Evolutionary conservation across 1,140 invertebrate species (phyloP).

Genomic region (Papilio aristodemus): DNA sequence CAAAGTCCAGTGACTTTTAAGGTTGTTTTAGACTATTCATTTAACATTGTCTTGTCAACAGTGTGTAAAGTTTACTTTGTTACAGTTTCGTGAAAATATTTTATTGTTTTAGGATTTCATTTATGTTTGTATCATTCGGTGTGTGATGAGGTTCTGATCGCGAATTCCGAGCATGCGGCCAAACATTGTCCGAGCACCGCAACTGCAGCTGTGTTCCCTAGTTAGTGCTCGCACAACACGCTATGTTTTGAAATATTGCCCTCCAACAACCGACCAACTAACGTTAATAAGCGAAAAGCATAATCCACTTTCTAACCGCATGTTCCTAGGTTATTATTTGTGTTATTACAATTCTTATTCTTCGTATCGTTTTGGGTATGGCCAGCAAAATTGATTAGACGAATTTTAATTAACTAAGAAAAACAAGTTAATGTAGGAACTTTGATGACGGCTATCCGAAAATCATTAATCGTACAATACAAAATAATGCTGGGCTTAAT

Average conservation of each 20-base stretch:
- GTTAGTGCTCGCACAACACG: conserved; percentile 65
- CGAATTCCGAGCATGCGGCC: conserved; percentile 62
- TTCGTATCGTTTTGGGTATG: too few relatives aligned
- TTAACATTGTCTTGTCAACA: not conserved
- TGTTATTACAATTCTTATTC: not conserved
- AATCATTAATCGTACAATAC: too few relatives aligned
- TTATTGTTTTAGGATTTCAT: not conserved
- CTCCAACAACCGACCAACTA: conserved; percentile 37
- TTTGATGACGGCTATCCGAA: too few relatives aligned
- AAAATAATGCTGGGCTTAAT: too few relatives aligned
- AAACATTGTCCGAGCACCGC: conserved; percentile 72
- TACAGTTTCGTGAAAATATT: not conserved
- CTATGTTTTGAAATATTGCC: conserved; percentile 61
- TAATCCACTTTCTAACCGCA: conserved; percentile 9
- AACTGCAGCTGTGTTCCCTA: conserved; percentile 68
- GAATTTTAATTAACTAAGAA: too few relatives aligned
- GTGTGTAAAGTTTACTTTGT: not conserved
- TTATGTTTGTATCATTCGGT: conserved; percentile 25
- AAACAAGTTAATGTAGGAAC: too few relatives aligned
- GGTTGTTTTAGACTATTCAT: not conserved
- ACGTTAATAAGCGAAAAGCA: not conserved
- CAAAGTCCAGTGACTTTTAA: conserved; percentile 3
- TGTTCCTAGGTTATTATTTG: not conserved
- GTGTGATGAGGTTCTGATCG: conserved; percentile 58
- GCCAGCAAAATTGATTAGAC: too few relatives aligned